phyloP scores from a whole-genome alignment of 2,888 invertebrate species.

The Galeopsomyia nigrocyanea region DNA sequence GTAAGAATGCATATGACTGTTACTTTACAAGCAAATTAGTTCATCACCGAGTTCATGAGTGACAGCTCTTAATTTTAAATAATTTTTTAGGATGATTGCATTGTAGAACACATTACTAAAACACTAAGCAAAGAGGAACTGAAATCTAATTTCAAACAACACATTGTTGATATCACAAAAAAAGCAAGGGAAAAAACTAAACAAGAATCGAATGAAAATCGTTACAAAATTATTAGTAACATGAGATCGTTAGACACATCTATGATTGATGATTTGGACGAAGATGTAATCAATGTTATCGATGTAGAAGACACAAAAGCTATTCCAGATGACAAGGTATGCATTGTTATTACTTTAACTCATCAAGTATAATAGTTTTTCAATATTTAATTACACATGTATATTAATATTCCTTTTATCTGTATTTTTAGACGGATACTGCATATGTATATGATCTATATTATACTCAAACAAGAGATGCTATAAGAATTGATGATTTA shows the following conservation, averaged over 20 bases:
- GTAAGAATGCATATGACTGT: slow-evolving; percentile 65
- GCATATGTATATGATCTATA: slow-evolving; percentile 77
- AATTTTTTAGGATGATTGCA: slow-evolving; percentile 66
- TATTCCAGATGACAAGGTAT: slow-evolving; percentile 37
- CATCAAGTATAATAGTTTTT: neutral
- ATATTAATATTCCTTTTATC: slow-evolving; percentile 11
- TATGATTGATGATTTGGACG: slow-evolving; percentile 52
- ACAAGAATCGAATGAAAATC: slow-evolving; percentile 69
- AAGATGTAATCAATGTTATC: slow-evolving; percentile 71
- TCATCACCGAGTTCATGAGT: slow-evolving; percentile 26
- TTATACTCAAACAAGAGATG: slow-evolving; percentile 67
- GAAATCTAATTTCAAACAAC: slow-evolving; percentile 70
- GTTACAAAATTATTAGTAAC: slow-evolving; percentile 75
- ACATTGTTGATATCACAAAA: slow-evolving; percentile 67
- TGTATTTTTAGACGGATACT: slow-evolving; percentile 54
- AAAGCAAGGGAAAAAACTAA: slow-evolving; percentile 70
- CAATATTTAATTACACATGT: neutral
- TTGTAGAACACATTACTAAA: slow-evolving; percentile 60
- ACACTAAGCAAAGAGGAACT: slow-evolving; percentile 70
- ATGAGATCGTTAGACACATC: slow-evolving; percentile 68
- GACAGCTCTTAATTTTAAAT: slow-evolving; percentile 23
- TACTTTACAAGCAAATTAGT: slow-evolving; percentile 62
- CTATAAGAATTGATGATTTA: slow-evolving; percentile 63
- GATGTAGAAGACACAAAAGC: slow-evolving; percentile 71
- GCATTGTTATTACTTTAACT: neutral